Evolutionary conservation across 2,797 vertebrate genomes (phyloP).

Genomic region (Hypotaenidia philippensis): DNA sequence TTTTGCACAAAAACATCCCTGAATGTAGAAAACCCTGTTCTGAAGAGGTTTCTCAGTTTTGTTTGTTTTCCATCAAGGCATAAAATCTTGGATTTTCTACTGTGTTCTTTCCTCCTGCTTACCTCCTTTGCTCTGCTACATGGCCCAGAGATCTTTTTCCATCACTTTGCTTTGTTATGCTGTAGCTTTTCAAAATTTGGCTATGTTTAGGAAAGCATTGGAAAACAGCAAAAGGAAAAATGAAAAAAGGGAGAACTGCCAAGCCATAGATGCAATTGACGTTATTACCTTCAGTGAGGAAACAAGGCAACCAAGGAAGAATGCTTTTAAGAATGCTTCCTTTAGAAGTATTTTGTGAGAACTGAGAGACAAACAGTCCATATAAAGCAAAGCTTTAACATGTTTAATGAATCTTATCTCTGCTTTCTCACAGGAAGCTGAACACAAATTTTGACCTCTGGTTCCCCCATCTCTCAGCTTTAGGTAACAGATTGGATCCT

Average conservation of each 20-base stretch:
- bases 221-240: not conserved
- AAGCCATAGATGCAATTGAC: not conserved
- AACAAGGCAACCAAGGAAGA: not conserved
- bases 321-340: not conserved
- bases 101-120: not conserved
- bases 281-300: not conserved
- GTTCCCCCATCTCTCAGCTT: not conserved
- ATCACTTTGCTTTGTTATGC: not conserved
- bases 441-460: not conserved
- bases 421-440: conserved; percentile 41
- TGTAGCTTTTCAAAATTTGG: conserved; percentile 1
- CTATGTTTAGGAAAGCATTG: not conserved
- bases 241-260: not conserved
- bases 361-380: not conserved
- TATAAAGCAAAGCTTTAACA: not conserved
- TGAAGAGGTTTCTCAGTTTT: not conserved
- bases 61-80: not conserved
- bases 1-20: not conserved
- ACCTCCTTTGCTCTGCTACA: fast-evolving
- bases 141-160: not conserved
- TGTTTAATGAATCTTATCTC: not conserved
- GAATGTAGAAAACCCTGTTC: not conserved
- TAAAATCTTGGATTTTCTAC: not conserved
- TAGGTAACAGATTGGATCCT: not conserved
- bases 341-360: not conserved